Conservation (phyloP, 92 coral and sea anemone species). For the Phenganax stokvisi region DNA sequence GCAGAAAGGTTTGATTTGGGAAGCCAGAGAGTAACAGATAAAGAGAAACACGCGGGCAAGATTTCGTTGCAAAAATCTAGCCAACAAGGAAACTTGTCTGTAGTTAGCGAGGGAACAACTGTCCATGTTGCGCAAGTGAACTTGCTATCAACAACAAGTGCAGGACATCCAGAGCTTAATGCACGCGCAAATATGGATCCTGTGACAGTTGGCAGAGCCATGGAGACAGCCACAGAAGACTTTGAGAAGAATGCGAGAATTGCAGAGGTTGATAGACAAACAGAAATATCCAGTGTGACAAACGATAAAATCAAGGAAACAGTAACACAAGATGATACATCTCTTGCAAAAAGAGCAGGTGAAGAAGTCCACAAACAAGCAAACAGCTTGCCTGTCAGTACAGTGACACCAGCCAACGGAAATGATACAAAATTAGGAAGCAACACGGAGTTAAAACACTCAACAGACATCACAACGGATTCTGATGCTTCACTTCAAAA, state of each 20-base stretch:
- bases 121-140: no score
- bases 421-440: neutral
- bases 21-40: neutral
- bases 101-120: no score
- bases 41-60: neutral
- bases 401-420: neutral
- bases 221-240: neutral
- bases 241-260: neutral
- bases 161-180: neutral
- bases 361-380: neutral
- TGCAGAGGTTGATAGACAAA: neutral
- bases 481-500: neutral
- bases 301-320: neutral
- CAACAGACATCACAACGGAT: conserved; percentile 1
- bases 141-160: no score
- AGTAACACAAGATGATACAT: no score
- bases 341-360: no score
- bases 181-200: neutral
- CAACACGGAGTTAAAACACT: neutral
- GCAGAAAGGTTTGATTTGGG: neutral
- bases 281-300: neutral
- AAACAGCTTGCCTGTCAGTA: neutral
- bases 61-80: no score
- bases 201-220: neutral
- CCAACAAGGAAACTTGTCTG: no score